A percentile compares a stretch with the other conserved stretches of the same genome.
These are phyloP conservation scores for Pteropus rufus DNA, from an alignment of 2,797 vertebrate species.

Conservation along the genomic window DNA sequence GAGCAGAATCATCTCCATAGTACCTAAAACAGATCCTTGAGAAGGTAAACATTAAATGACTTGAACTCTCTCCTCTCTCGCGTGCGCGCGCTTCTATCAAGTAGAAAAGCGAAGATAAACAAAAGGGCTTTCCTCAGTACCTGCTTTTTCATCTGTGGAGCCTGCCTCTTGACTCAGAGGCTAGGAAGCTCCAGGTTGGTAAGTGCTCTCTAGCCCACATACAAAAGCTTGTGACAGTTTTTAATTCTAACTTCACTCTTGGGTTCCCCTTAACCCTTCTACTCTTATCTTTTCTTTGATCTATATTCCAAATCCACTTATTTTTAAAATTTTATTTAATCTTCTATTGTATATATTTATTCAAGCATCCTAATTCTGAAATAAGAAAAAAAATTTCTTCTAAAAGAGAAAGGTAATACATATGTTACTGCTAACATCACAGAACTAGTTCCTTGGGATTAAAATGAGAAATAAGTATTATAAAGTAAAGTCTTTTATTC, in stretches of 20 bases:
- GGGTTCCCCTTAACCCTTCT: neutral
- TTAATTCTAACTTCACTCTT: neutral
- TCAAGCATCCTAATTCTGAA: neutral
- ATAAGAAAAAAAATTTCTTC: neutral
- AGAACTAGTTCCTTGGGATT: neutral
- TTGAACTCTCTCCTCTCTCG: neutral
- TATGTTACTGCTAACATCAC: neutral
- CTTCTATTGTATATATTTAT: neutral
- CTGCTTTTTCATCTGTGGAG: neutral
- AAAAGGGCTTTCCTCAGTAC: neutral
- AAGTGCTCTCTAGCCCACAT: neutral
- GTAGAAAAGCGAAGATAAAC: neutral
- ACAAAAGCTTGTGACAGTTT: neutral
- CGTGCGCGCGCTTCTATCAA: neutral
- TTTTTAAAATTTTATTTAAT: neutral
- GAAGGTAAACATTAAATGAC: neutral
- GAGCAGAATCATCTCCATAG: neutral
- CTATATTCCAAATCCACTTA: neutral
- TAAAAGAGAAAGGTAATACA: neutral
- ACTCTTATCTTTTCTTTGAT: neutral
- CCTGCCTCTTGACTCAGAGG: neutral
- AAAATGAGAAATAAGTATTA: neutral
- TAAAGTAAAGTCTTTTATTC: neutral
- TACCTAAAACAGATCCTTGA: neutral
- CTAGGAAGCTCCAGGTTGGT: neutral